Evolutionary conservation across 2,113 vertebrate species (phyloP).

Genomic region (Capra hircus): DNA sequence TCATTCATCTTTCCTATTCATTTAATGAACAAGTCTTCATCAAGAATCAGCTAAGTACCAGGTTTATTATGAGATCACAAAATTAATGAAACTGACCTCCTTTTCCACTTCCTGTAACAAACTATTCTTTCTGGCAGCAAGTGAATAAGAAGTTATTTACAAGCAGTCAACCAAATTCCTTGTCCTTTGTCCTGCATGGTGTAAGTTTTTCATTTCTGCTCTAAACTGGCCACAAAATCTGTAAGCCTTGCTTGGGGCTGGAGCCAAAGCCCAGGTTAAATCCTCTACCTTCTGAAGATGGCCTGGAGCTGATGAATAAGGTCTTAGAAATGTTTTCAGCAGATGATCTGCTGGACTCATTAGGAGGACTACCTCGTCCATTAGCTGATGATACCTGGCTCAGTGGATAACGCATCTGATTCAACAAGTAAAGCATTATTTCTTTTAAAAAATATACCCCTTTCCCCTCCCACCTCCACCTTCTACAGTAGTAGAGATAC

Average conservation of each 20-base stretch:
- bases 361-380: slow-evolving; percentile 39
- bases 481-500: not conserved
- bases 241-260: not conserved
- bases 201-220: not conserved
- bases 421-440: slow-evolving; percentile 33
- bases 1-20: not conserved
- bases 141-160: not conserved
- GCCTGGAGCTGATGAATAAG: not conserved
- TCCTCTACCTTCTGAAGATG: not conserved
- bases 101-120: not conserved
- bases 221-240: not conserved
- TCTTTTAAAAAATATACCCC: not conserved
- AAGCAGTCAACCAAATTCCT: not conserved
- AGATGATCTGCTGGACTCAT: slow-evolving; percentile 17
- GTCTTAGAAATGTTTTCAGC: slow-evolving; percentile 21
- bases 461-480: not conserved
- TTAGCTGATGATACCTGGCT: slow-evolving; percentile 45
- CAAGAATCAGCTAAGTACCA: not conserved
- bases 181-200: not conserved
- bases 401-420: slow-evolving; percentile 48
- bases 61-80: not conserved
- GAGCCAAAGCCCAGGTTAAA: not conserved
- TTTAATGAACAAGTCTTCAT: not conserved
- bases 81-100: not conserved
- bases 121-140: not conserved